Evolutionary conservation across 2,113 vertebrate species (phyloP).

Genomic region (Eretmochelys imbricata): DNA sequence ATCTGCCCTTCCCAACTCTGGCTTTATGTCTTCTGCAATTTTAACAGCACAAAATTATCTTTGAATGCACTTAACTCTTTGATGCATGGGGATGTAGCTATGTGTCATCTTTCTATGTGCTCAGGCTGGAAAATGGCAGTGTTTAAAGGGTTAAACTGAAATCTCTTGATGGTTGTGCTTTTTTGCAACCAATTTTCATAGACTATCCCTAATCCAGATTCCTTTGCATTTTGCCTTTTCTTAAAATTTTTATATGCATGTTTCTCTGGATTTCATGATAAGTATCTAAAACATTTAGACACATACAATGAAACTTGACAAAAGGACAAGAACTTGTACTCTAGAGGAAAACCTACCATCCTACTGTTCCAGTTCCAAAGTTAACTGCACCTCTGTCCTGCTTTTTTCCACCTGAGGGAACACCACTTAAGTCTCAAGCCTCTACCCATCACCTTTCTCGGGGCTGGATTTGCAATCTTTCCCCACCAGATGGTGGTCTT

Average conservation of each 20-base stretch:
- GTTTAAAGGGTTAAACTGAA: background rate
- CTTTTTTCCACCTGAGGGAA: background rate
- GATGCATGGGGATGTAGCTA: background rate
- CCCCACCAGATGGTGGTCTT: background rate
- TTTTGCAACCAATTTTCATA: background rate
- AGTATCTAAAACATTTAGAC: conserved; percentile 4
- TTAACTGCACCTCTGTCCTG: background rate
- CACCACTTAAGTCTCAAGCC: background rate
- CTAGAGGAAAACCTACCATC: background rate
- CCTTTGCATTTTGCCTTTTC: background rate
- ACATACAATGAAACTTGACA: background rate
- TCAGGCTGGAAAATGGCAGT: background rate
- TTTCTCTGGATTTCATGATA: background rate
- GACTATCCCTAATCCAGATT: background rate
- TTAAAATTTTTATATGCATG: too few species aligned
- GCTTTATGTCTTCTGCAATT: background rate
- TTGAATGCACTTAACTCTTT: conserved; percentile 48
- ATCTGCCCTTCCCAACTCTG: conserved; percentile 38
- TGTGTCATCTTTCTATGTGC: background rate
- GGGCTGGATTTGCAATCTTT: background rate
- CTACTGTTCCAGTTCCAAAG: background rate
- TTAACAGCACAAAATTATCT: conserved; percentile 36
- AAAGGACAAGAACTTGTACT: background rate
- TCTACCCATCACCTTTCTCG: background rate
- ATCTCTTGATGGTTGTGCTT: background rate